Percentiles rank a stretch among this genome's conserved stretches.
phyloP scores from a whole-genome alignment of 2,888 invertebrate genomes.

The Nymphalis c-album region DNA sequence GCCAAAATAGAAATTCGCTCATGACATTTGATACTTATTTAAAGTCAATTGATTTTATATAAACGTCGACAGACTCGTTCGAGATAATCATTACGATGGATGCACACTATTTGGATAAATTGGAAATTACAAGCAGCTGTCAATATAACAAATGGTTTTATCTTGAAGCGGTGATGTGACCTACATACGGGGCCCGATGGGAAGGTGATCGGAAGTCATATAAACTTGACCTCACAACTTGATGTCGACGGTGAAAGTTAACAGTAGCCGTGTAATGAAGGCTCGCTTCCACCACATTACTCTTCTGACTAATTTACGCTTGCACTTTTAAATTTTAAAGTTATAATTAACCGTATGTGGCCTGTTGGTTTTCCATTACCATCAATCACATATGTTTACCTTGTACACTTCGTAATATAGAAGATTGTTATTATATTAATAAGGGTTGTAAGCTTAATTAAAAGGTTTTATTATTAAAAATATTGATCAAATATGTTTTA shows the following conservation, averaged over 20 bases:
- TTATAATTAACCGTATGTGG: constrained; percentile 36
- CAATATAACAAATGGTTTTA: constrained; percentile 58
- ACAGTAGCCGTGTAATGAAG: constrained; percentile 62
- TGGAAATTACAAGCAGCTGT: constrained; percentile 50
- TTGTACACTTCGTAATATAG: constrained; percentile 32
- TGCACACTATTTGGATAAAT: constrained; percentile 49
- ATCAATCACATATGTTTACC: constrained; percentile 41
- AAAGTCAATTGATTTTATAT: constrained; percentile 7
- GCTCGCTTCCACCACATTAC: constrained; percentile 45
- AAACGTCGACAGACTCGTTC: constrained; percentile 24
- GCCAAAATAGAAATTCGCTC: background rate
- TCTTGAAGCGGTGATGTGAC: constrained; percentile 53
- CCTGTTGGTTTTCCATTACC: constrained; percentile 36
- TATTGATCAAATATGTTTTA: no score
- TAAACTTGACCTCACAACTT: constrained; percentile 68
- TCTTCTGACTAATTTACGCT: constrained; percentile 41
- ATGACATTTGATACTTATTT: background rate
- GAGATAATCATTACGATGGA: constrained; percentile 24
- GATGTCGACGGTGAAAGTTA: constrained; percentile 66
- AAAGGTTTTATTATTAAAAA: background rate
- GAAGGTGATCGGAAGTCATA: constrained; percentile 56
- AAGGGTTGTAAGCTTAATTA: constrained; percentile 18
- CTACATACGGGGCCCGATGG: constrained; percentile 47
- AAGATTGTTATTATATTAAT: constrained; percentile 24
- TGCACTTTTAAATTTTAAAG: constrained; percentile 40